Evolutionary conservation across 2,113 vertebrate species (phyloP), one percentile per base, ranked within the genome.

Genomic region (Thermophis baileyi): DNA sequence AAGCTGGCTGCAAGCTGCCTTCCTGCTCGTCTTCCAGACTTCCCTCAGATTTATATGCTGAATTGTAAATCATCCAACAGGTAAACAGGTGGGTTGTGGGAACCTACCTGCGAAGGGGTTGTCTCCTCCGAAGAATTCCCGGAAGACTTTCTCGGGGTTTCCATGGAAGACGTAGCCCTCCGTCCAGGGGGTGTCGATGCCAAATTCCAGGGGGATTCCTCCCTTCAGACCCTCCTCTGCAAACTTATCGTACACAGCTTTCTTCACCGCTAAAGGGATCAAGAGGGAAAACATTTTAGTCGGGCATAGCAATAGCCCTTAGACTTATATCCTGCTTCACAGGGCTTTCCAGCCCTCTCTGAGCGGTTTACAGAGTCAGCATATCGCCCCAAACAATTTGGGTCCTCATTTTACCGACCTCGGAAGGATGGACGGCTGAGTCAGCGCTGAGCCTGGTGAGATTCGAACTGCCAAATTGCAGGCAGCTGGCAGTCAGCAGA

Each of bases 191-290:
- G 98, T 98, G 30, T 95, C 96, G 0, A 35, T 93, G 1, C 97
- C 97, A 0, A 97, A 96, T 91, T 98, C 98, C 89, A 96, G 93
- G 4, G 99, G 99, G 94, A 99, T 98, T 0, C 99, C 99, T 0
- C 98, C 98, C 95, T 98, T 99, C 1, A 99, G 98, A 6, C 99
- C 99, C 44, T 99, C 98, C 40, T 98, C 98, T 12, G 99, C 99
- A 96, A 99, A 99, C 93, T 99, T 99, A 96, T 99, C 99, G 3
- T 99, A 99, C 14, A 98, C 98, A 55, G 98, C 98, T 97, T 98
- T 99, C 97, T 99, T 99, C 94, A 97, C 96, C 81, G 97, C 99
- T 98, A 88, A 95, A 89, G 92, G 54, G 6, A 74, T 92, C 24
- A 88, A 93, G 22, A 27, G 24, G 88, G 25, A 9, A 3, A 53